phyloP scores from a whole-genome alignment of 2,888 invertebrate species.

The Scaptomyza parva region DNA sequence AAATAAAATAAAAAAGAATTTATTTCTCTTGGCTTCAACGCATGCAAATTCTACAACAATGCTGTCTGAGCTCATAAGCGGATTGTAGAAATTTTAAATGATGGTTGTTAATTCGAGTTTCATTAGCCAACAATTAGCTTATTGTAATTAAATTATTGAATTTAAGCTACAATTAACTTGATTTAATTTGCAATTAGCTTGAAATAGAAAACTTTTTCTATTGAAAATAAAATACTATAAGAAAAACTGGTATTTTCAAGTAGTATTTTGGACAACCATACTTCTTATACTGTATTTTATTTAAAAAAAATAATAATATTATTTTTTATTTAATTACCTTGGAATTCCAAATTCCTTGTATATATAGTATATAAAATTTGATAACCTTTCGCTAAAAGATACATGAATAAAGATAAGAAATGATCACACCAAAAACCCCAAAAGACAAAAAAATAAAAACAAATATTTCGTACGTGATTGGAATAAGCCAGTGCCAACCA shows the following conservation, averaged over 20 bases:
- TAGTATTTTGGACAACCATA: too few relatives aligned
- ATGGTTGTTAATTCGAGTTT: not conserved
- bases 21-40: not conserved
- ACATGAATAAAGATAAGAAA: conserved; percentile 17
- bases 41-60: conserved; percentile 5
- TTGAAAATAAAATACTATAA: too few relatives aligned
- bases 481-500: conserved; percentile 6
- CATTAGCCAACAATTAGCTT: not conserved
- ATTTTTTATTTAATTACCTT: too few relatives aligned
- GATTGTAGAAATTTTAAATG: not conserved
- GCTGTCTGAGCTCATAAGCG: not conserved
- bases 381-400: too few relatives aligned
- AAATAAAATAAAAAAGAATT: not conserved
- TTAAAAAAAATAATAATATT: too few relatives aligned
- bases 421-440: conserved; percentile 11
- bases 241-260: too few relatives aligned
- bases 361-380: too few relatives aligned
- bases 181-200: too few relatives aligned
- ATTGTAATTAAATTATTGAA: not conserved
- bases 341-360: too few relatives aligned
- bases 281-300: too few relatives aligned
- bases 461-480: conserved; percentile 26
- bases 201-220: too few relatives aligned
- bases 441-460: not conserved
- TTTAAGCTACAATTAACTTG: not conserved